These are phyloP conservation scores for Poeciliopsis turneri DNA, from an alignment of 2,797 vertebrate species.

Conservation along the genomic window DNA sequence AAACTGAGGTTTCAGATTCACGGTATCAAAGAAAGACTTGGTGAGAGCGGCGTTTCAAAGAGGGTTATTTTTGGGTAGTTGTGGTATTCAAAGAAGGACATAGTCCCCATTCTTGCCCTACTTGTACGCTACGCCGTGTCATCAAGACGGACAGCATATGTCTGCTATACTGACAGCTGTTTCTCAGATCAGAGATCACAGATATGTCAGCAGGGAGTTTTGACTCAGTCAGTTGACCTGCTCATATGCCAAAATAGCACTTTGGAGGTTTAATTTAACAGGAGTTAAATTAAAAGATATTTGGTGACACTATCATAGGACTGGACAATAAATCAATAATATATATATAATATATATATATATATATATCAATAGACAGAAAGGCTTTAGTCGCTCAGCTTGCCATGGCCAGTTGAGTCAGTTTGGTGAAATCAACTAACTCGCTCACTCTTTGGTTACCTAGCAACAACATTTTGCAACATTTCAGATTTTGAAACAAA, in stretches of 20 bases:
- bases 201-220: conserved; percentile 54
- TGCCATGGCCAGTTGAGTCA: too few species aligned
- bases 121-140: conserved; percentile 31
- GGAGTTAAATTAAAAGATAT: too few species aligned
- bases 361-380: too few species aligned
- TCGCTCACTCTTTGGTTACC: too few species aligned
- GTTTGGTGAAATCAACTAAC: too few species aligned
- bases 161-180: conserved; percentile 63
- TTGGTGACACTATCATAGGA: background rate
- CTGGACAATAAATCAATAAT: too few species aligned
- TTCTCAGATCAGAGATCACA: conserved; percentile 58
- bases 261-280: background rate
- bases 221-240: conserved; percentile 13
- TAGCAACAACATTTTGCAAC: too few species aligned
- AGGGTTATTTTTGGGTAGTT: conserved; percentile 57
- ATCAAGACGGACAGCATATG: conserved; percentile 61
- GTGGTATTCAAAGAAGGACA: conserved; percentile 40
- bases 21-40: conserved; percentile 22
- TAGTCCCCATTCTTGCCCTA: conserved; percentile 51
- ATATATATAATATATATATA: too few species aligned
- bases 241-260: background rate
- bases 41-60: conserved; percentile 15
- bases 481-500: too few species aligned
- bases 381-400: too few species aligned
- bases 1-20: conserved; percentile 6